These are phyloP conservation scores for Platycercus adscitus DNA, from an alignment of 2,113 vertebrate genomes.

Conservation along the genomic window DNA sequence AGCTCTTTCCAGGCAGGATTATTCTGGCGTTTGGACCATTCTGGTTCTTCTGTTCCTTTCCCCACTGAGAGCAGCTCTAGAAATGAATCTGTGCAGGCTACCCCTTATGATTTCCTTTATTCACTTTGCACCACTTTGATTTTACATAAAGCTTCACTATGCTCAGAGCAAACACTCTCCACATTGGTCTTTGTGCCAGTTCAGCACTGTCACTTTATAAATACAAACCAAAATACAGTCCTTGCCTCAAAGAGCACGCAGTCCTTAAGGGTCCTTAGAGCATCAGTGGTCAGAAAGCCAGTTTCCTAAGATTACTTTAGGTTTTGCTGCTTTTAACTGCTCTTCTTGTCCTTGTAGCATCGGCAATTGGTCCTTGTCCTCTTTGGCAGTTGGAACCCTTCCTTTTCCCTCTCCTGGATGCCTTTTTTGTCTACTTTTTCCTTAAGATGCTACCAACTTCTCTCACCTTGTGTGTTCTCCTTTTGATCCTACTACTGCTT, in stretches of 20 bases:
- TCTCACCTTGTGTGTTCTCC: background rate
- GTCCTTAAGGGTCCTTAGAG: background rate
- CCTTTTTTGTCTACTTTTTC: background rate
- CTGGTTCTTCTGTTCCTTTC: background rate
- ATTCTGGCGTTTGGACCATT: background rate
- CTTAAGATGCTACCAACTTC: background rate
- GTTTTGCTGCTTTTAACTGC: conserved; percentile 44
- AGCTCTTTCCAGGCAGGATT: background rate
- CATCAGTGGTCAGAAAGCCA: background rate
- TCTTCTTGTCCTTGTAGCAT: background rate
- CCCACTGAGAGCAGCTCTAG: background rate
- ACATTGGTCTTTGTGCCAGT: background rate
- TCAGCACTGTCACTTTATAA: background rate
- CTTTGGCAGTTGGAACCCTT: background rate
- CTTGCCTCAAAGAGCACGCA: background rate
- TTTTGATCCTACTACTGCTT: background rate
- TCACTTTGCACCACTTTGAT: background rate
- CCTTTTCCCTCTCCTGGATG: background rate
- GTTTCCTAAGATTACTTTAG: background rate
- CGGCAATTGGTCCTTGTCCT: background rate
- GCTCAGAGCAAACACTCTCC: background rate
- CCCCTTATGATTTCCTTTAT: background rate
- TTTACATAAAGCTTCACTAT: accelerated
- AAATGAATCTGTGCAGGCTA: background rate
- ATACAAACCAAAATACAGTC: background rate